These are phyloP conservation scores for Caranx melampygus DNA, from an alignment of 2,113 vertebrate genomes.

Conservation along the genomic window DNA sequence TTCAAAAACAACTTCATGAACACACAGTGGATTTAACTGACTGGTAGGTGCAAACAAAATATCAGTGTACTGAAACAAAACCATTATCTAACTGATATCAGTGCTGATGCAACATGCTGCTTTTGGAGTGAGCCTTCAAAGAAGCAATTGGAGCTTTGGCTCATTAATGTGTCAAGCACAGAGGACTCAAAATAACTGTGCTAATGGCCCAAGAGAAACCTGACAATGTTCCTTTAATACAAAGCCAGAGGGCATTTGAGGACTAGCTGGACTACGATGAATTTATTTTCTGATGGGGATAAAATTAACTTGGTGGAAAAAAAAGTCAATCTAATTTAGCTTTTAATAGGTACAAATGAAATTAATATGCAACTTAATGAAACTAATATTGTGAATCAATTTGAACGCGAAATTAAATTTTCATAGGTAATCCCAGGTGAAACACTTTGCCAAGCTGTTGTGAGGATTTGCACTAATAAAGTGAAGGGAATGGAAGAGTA, in stretches of 20 bases:
- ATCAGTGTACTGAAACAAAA: not conserved
- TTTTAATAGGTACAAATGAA: slow-evolving; percentile 78
- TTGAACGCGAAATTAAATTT: slow-evolving; percentile 74
- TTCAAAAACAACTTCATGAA: not conserved
- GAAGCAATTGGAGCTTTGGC: not conserved
- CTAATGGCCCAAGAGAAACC: slow-evolving; percentile 50
- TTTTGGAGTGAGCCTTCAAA: not conserved
- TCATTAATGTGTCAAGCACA: slow-evolving; percentile 31
- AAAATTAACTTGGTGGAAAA: slow-evolving; percentile 58
- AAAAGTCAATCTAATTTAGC: slow-evolving; percentile 70
- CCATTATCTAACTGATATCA: not conserved
- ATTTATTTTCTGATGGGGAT: slow-evolving; percentile 66
- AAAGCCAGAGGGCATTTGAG: slow-evolving; percentile 61
- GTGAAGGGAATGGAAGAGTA: slow-evolving; percentile 6
- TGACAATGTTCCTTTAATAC: slow-evolving; percentile 38
- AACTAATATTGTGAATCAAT: slow-evolving; percentile 82
- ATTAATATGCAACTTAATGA: slow-evolving; percentile 80
- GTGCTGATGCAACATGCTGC: not conserved
- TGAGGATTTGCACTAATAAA: slow-evolving; percentile 39
- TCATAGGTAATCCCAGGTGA: slow-evolving; percentile 71
- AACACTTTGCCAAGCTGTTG: slow-evolving; percentile 48
- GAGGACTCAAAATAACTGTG: slow-evolving; percentile 13
- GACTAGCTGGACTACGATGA: slow-evolving; percentile 45
- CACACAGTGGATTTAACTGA: too few relatives aligned
- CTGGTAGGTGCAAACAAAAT: not conserved